Percentiles rank a stretch among this genome's conserved stretches.
Conservation (phyloP, 2,113 vertebrate genomes). For the Axis porcinus region DNA sequence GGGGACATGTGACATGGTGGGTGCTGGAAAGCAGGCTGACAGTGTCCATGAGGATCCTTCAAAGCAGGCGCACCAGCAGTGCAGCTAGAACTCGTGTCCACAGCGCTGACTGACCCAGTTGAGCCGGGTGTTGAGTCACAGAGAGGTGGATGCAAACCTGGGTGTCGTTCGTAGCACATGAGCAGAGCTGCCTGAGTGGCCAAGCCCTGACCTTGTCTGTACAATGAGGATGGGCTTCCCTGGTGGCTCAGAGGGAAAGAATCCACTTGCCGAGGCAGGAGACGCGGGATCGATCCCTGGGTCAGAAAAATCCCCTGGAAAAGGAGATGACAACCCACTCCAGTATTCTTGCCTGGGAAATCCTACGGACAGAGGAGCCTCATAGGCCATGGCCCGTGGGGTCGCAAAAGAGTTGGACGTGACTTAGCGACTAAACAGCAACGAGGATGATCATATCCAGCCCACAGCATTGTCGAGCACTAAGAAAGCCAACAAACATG, state of each 20-base stretch:
- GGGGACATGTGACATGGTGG: background rate
- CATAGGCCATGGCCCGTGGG: background rate
- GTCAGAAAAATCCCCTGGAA: background rate
- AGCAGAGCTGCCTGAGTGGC: background rate
- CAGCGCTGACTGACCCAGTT: rapidly evolving
- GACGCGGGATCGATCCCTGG: background rate
- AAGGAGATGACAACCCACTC: background rate
- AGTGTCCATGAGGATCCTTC: rapidly evolving
- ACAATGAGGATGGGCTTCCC: background rate
- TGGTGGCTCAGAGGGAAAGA: background rate
- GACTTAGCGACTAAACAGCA: background rate
- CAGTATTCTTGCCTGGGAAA: background rate
- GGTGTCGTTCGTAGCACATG: background rate
- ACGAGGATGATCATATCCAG: background rate
- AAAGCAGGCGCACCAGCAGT: background rate
- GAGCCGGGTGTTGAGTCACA: background rate
- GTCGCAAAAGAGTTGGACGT: background rate
- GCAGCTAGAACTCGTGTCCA: rapidly evolving
- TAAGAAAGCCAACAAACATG: background rate
- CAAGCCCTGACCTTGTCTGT: background rate
- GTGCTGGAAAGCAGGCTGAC: background rate
- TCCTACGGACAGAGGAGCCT: background rate
- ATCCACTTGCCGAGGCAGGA: background rate
- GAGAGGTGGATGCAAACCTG: too few species aligned
- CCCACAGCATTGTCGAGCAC: background rate